Evolutionary conservation across 2,113 vertebrate genomes (phyloP).

Genomic region (Rissa tridactyla): DNA sequence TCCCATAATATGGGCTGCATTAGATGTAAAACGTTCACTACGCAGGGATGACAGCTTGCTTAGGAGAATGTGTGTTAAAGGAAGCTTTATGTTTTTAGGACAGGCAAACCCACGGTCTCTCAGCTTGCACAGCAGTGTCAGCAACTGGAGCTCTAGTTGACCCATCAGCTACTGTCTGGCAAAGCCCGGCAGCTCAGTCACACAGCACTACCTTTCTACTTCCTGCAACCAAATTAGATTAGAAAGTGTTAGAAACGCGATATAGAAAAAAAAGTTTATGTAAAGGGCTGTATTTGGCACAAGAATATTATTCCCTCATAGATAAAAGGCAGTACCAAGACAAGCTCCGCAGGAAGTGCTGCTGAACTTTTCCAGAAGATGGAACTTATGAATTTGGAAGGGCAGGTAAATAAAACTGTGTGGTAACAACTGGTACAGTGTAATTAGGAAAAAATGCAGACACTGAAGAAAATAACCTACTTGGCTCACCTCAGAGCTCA

Average conservation of each 20-base stretch:
- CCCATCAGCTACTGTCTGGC: background rate
- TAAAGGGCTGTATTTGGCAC: background rate
- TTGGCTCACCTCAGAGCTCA: background rate
- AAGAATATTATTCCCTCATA: background rate
- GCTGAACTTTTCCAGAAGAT: background rate
- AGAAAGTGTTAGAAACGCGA: background rate
- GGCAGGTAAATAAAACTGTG: background rate
- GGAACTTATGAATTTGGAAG: background rate
- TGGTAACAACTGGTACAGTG: background rate
- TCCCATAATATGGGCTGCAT: background rate
- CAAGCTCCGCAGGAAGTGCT: background rate
- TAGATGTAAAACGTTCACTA: background rate
- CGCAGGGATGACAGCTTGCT: background rate
- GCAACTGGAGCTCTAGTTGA: background rate
- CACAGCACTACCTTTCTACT: background rate
- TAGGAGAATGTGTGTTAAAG: background rate
- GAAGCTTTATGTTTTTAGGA: background rate
- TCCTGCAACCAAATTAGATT: background rate
- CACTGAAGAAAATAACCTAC: background rate
- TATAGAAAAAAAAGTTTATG: background rate
- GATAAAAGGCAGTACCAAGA: background rate
- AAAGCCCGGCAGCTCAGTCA: background rate
- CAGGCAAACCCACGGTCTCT: background rate
- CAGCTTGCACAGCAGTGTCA: background rate
- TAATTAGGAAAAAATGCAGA: constrained; percentile 35